A percentile compares a stretch with the other conserved stretches of the same genome.
These are phyloP conservation scores for Halocaridina rubra DNA, from an alignment of 2,888 invertebrate species.

Conservation along the genomic window DNA sequence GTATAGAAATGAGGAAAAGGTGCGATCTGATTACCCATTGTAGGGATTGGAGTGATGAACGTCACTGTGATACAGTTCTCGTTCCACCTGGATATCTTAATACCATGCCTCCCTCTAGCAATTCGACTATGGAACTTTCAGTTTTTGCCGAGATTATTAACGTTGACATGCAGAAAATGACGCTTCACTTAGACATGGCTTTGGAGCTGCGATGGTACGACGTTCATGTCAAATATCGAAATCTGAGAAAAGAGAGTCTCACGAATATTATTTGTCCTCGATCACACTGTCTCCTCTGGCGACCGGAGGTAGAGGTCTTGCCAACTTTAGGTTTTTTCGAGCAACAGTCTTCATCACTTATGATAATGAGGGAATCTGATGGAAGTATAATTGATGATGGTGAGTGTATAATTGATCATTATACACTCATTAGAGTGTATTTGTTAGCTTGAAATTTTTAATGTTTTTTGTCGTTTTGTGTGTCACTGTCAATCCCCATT, in stretches of 20 bases:
- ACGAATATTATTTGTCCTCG: background rate
- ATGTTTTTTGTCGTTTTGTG: too few species aligned
- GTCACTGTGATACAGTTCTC: slow-evolving; percentile 18
- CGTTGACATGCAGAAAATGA: slow-evolving; percentile 19
- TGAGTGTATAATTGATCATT: background rate
- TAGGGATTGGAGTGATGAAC: slow-evolving; percentile 36
- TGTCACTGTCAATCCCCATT: too few species aligned
- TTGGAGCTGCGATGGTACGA: slow-evolving; percentile 30
- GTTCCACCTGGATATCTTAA: slow-evolving; percentile 11
- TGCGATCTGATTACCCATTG: slow-evolving; percentile 35
- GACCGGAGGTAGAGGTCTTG: background rate
- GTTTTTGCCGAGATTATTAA: slow-evolving; percentile 9
- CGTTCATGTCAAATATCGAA: background rate
- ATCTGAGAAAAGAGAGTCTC: background rate
- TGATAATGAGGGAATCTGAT: slow-evolving; percentile 14
- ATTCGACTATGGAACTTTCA: background rate
- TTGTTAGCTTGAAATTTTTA: background rate
- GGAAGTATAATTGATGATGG: slow-evolving; percentile 15
- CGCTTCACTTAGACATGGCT: background rate
- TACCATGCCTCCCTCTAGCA: slow-evolving; percentile 4
- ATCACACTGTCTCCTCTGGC: slow-evolving; percentile 3
- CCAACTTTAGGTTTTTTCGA: slow-evolving; percentile 13
- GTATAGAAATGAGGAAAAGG: slow-evolving; percentile 18
- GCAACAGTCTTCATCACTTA: background rate
- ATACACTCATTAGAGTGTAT: background rate